Evolutionary conservation across 2,113 vertebrate genomes (phyloP), one percentile per base, ranked within the genome.

Genomic region (Cranoglanis bouderius): DNA sequence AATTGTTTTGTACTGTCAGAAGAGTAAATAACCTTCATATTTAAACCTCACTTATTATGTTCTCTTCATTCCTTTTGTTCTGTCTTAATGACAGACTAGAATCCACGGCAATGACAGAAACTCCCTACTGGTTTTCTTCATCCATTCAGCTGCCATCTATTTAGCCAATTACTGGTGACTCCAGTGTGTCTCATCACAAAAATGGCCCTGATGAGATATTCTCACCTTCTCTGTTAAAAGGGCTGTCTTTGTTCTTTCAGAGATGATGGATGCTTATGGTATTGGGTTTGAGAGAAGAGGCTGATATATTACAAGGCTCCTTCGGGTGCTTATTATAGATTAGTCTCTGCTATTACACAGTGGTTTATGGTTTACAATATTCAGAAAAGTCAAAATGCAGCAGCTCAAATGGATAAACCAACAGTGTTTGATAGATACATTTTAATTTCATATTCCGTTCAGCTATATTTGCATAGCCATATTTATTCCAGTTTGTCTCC

Each of bases 11-110:
- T 10, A 4, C 63, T 65, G 26, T n/a, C 8, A 43, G 81, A 26
- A 72, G 29, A 21, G 81, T 82, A 87, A 90, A 51, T 57, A 40
- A 53, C 87, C 65, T 88, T 85, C 70, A 35, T 72, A 81, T 65
- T 90, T 91, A 72, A 13, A 85, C 86, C 75, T 91, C 53, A 74
- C 82, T 74, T 88, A 85, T 91, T 94, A 90, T 93, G 88, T 87
- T 70, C 83, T 72, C 65, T 55, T 85, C 51, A 84, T 87, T 89
- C 82, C 87, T 85, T 88, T 91, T 93, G 89, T 91, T n/a, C 78
- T 46, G 65, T 89, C 29, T 59, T 93, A 92, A 93, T 92, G 93
- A 93, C 91, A 89, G 85, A 85, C 77, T 88, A 85, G 80, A 46
- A 77, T 82, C 9, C 49, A 77, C 83, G 70, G 88, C 75, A 90